Percentiles rank a stretch among this genome's conserved stretches.
phyloP scores from a whole-genome alignment of 2,888 invertebrate genomes.

The Ceriagrion tenellum region DNA sequence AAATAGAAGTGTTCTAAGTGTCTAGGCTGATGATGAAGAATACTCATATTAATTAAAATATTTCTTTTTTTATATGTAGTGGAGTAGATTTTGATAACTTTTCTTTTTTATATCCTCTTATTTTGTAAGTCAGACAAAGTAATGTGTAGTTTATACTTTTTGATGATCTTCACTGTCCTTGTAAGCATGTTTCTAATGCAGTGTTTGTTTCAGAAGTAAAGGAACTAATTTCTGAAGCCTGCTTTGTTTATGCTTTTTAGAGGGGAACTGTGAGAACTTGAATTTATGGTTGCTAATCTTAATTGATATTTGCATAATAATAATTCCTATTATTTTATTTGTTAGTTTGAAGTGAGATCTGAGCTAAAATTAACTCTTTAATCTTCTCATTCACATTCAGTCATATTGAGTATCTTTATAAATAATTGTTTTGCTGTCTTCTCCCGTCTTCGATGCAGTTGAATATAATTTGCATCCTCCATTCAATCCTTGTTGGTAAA shows the following conservation, averaged over 20 bases:
- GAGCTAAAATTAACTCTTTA: too few species aligned
- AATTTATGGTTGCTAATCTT: background rate
- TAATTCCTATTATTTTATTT: background rate
- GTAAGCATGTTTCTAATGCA: background rate
- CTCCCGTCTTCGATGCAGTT: too few species aligned
- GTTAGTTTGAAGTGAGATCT: background rate
- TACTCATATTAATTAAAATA: background rate
- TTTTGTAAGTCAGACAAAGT: background rate
- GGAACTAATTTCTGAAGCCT: background rate
- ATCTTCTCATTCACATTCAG: too few species aligned
- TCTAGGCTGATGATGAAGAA: conserved; percentile 6
- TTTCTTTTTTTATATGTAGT: conserved; percentile 2
- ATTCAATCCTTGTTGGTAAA: background rate
- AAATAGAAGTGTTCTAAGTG: conserved; percentile 13
- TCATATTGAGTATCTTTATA: too few species aligned
- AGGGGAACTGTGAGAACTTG: background rate
- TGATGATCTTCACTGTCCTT: background rate
- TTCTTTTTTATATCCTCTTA: background rate
- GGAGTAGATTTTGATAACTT: background rate
- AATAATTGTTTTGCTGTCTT: too few species aligned
- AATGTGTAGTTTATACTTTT: background rate
- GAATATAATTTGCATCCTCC: too few species aligned
- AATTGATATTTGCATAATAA: background rate
- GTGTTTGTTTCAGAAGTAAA: background rate
- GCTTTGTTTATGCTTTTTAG: background rate